Conservation (phyloP, 2,797 vertebrate species). For the Gymnocypris eckloni region DNA sequence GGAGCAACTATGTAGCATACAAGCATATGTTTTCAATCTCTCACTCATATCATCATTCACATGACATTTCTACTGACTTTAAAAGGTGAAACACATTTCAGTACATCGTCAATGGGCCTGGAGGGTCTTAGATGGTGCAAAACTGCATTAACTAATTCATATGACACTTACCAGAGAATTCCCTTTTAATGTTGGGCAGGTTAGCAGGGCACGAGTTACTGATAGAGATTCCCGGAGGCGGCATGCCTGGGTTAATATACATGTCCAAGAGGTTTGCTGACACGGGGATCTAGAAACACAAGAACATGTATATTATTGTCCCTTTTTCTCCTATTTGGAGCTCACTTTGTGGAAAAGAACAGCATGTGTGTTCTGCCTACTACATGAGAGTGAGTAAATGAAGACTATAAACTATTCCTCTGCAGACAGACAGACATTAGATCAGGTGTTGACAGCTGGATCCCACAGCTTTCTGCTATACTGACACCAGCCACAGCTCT, state of each 20-base stretch:
- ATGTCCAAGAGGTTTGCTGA: slow-evolving; percentile 93
- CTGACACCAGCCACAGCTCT: slow-evolving; percentile 7
- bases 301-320: not conserved
- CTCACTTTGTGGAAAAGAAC: not conserved
- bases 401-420: not conserved
- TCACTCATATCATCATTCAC: not conserved
- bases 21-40: slow-evolving; percentile 17
- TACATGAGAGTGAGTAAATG: slow-evolving; percentile 2
- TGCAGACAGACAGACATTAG: slow-evolving; percentile 12
- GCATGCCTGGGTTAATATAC: slow-evolving; percentile 91
- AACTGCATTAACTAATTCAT: not conserved
- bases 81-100: not conserved
- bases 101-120: slow-evolving; percentile 32
- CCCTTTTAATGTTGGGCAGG: slow-evolving; percentile 97
- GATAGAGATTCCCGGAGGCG: slow-evolving; percentile 88
- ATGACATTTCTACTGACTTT: not conserved
- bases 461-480: not conserved
- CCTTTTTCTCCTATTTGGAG: not conserved
- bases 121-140: slow-evolving; percentile 4
- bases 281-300: slow-evolving; percentile 83
- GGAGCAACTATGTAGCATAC: slow-evolving; percentile 71
- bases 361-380: not conserved
- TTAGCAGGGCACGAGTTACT: slow-evolving; percentile 97
- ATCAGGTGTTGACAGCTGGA: slow-evolving; percentile 27
- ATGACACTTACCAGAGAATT: slow-evolving; percentile 87